Base-by-base conservation (phyloP, 2,888 invertebrate species). In the Petrolisthes cinctipes region DNA sequence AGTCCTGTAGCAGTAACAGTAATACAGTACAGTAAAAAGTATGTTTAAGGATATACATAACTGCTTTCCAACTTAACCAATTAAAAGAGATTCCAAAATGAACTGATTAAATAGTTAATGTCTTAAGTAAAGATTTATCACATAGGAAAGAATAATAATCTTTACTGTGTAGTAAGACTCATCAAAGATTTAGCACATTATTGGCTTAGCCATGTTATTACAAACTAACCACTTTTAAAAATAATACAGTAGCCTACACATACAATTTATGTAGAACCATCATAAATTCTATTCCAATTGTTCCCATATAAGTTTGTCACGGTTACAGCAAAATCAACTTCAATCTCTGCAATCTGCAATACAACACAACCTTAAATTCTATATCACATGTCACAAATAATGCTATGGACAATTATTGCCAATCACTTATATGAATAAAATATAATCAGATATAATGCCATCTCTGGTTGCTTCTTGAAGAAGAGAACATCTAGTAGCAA, bases 371-470 rank as follows among this genome's bases (percentile, higher is more conserved):
- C 82, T 82, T 82, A 82, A 51, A 56, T 66, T 82, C 82, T 82
- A 82, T 82, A 82, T 82, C 82, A 82, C 82, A 82, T 66, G 66
- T 23, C 61, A 68, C 37, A 20, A 82, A 66, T 68, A 82, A 82
- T 82, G 82, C 82, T 66, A 66, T 61, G 68, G 82, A 82, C 68
- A 82, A 68, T 82, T 82, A 82, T 82, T 82, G 82, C 82, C 82
- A 82, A 82, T 82, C 66, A 82, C 82, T 80, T 82, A 9, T 68
- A 17, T 51, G 37, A 68, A 66, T 82, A 56, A 23, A 66, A 82
- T 66, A 23, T 20, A 80, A n/a, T 11, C 80, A 57, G 80, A 82
- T 17, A 68, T 82, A 37, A 68, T 51, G 66, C 66, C 23, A 23
- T 51, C 66, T 61, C 23, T 68, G 9, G 23, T 20, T 82, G 37